Evolutionary conservation across 2,888 invertebrate species (phyloP), one percentile per base, ranked within the genome.

Genomic region (Opisthograptis luteolata): DNA sequence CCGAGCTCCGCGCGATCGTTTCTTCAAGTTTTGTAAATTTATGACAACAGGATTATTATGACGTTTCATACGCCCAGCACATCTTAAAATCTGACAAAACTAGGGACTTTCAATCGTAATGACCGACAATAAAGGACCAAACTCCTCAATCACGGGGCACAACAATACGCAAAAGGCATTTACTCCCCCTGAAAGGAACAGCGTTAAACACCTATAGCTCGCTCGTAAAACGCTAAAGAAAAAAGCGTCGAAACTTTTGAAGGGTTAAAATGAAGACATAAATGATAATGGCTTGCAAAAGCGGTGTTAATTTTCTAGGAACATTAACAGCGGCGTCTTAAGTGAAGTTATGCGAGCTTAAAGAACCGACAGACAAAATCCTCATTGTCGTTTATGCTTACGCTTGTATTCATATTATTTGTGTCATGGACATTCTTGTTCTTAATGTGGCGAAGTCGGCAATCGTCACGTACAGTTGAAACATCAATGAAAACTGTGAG

Each of bases 191-290:
- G 53, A 53, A 58, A 62, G 45, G 43, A 48, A 47, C 58, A 55
- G 46, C 41, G 47, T 58, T 55, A 53, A 47, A 48, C 58, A 54
- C 56, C 53, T 57, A 55, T 39, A 48, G 48, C 46, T 58, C 60
- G 60, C 62, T 71, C 73, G 51, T 70, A 70, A 71, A 62, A 66
- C 52, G 57, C 30, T 7, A 17, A 44, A 25, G 43, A 70, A 70
- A 34, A 73, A 78, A 66, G 59, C 49, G 36, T 42, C 50, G 22
- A 55, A 44, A 62, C 56, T 55, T 68, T 75, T 65, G 69, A 73
- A 53, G 63, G 63, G 68, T 68, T 75, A 74, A 82, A 79, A 84
- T 79, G 76, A 81, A 81, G 78, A 78, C 79, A 77, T 79, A 79
- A 80, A 79, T 70, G 70, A 73, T 73, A 77, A 72, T 73, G 68